Evolutionary conservation across 2,888 invertebrate genomes (phyloP), one percentile per base, ranked within the genome.

Genomic region (Hyppa rectilinea): DNA sequence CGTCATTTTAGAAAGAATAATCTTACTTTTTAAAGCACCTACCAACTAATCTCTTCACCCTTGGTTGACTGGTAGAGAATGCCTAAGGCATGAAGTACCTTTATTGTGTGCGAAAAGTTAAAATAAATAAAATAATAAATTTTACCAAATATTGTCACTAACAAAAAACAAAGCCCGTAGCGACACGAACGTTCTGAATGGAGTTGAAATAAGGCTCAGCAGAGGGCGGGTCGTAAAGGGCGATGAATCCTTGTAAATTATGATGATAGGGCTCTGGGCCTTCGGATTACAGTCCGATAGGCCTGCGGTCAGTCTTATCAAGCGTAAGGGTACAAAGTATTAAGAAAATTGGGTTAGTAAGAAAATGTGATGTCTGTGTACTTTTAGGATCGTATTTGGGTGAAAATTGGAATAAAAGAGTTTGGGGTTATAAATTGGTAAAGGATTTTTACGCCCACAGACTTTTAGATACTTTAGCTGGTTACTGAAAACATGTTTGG

Each of bases 161-260:
- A 47, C 26, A 40, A 52, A 38, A 60, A 38, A 20, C 17, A 36
- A 31, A 45, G 5, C 31, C 45, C n/a, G 20, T 17, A 17, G 40
- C 23, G 29, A 69, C 40, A 29, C 12, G 5, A 45, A 34, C 38
- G 10, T 63, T 59, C 56, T 59, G 9, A 6, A 40, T 23, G 36
- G 23, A 29, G 45, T 53, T 75, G 47, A 58, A 60, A 67, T 66
- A 75, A 60, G 43, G 14, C 45, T 52, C 58, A 56, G 43, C 12
- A 29, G 55, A 67, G 49, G 31, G 17, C 17, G 45, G 40, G 10
- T 56, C 59, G 36, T 73, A 68, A 82, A 62, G 40, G 45, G 67
- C 83, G 53, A 80, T 70, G 78, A 71, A 74, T 78, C 73, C 70
- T 52, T 53, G 66, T 78, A 80, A 82, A 76, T 85, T 85, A 85